Percentiles rank a stretch among this genome's conserved stretches.
These are phyloP conservation scores for Epinephelus malabaricus DNA, from an alignment of 2,797 vertebrate genomes.

Conservation along the genomic window DNA sequence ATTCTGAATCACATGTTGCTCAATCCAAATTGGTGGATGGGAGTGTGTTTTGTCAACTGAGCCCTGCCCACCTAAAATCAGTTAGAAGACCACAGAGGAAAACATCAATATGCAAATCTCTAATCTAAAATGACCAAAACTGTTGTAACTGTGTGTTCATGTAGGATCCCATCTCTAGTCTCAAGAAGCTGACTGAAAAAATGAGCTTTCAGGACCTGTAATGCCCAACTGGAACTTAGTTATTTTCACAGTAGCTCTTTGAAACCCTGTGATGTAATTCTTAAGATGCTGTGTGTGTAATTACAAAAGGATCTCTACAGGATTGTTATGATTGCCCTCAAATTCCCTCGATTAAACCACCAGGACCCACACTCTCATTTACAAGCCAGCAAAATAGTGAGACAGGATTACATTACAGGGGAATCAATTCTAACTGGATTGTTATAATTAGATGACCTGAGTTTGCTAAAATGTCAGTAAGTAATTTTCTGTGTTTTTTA, in stretches of 20 bases:
- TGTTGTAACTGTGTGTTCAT: not conserved
- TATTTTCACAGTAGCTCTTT: constrained; percentile 2
- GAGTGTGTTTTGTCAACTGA: not conserved
- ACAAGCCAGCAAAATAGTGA: constrained; percentile 35
- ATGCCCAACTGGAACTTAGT: not conserved
- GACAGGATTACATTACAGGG: constrained; percentile 47
- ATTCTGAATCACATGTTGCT: not conserved
- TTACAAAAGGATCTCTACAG: constrained; percentile 32
- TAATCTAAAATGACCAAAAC: not conserved
- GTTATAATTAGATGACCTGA: constrained; percentile 55
- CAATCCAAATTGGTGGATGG: not conserved
- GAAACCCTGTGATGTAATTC: constrained; percentile 17
- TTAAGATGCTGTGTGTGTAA: constrained; percentile 26
- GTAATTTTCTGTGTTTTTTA: constrained; percentile 54
- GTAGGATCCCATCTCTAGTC: not conserved
- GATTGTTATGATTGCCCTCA: constrained; percentile 47
- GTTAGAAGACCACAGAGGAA: not conserved
- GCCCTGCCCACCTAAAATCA: not conserved
- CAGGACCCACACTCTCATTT: constrained; percentile 30
- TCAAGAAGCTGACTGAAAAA: not conserved
- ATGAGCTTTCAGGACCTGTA: not conserved
- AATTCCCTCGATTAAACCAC: constrained; percentile 41
- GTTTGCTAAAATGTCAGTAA: constrained; percentile 49
- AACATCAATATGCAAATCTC: not conserved
- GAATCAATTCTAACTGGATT: constrained; percentile 63